These are phyloP conservation scores for Apostichopus parvimensis DNA, from an alignment of 35 echinoderm and acorn worm species.

Conservation along the genomic window DNA sequence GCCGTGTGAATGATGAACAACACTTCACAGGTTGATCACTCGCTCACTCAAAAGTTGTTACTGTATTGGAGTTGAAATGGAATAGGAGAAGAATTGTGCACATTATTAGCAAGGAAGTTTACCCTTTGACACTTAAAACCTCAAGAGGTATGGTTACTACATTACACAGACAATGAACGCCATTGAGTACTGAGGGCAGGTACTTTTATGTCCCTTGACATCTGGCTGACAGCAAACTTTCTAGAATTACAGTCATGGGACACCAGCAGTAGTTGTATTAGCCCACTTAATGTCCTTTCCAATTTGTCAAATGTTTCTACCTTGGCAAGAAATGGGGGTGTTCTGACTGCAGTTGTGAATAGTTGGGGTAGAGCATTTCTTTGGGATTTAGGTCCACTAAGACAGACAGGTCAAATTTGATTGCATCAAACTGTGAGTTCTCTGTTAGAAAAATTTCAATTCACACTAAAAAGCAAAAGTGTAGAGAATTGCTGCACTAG, in stretches of 20 bases:
- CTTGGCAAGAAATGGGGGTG: neutral
- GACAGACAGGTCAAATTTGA: no score
- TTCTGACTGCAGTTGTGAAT: neutral
- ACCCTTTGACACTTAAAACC: slow-evolving; percentile 45
- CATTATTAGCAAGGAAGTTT: slow-evolving; percentile 7
- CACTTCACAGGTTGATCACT: no score
- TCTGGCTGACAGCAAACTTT: neutral
- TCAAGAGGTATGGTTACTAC: neutral
- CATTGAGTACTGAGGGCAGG: neutral
- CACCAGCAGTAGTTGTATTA: neutral
- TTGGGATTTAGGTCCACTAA: no score
- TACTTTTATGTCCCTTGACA: slow-evolving; percentile 36
- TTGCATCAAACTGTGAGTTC: no score
- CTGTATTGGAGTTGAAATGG: neutral
- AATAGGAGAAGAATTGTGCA: neutral
- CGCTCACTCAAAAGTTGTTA: neutral
- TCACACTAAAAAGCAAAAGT: neutral
- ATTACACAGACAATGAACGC: slow-evolving; percentile 18
- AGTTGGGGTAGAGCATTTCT: no score
- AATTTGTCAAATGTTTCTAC: slow-evolving; percentile 30
- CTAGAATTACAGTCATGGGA: slow-evolving; percentile 31
- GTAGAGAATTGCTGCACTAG: neutral
- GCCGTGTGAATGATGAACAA: no score
- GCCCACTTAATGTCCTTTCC: slow-evolving; percentile 44
- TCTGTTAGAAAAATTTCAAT: no score